Percentiles rank a stretch among this genome's conserved stretches.
Conservation (phyloP, 2,888 invertebrate species). For the Muscina levida region DNA sequence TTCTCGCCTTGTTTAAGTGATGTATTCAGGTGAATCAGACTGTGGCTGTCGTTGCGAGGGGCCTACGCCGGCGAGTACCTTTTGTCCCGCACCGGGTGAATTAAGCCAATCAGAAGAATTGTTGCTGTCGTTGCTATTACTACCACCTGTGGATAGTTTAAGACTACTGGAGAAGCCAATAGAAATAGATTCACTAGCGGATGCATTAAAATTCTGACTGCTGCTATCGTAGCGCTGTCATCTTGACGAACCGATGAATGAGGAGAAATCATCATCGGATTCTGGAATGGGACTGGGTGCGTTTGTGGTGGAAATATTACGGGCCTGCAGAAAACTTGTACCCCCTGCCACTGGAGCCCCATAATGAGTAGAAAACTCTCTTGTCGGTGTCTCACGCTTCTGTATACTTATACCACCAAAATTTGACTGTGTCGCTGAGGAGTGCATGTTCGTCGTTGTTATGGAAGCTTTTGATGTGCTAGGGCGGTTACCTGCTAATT, state of each 20-base stretch:
- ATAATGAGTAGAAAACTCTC: slow-evolving; percentile 71
- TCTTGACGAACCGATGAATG: slow-evolving; percentile 73
- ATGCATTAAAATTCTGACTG: slow-evolving; percentile 73
- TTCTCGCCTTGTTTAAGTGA: slow-evolving; percentile 70
- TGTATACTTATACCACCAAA: slow-evolving; percentile 69
- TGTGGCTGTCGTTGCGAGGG: slow-evolving; percentile 49
- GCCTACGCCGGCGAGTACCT: slow-evolving; percentile 36
- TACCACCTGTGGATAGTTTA: slow-evolving; percentile 70
- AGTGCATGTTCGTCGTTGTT: slow-evolving; percentile 69
- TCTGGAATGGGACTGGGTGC: slow-evolving; percentile 73
- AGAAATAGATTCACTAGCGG: slow-evolving; percentile 74
- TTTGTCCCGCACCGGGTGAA: slow-evolving; percentile 51
- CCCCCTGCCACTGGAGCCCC: slow-evolving; percentile 69
- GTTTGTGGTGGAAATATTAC: slow-evolving; percentile 69
- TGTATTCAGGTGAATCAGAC: slow-evolving; percentile 70
- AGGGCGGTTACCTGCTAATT: slow-evolving; percentile 67
- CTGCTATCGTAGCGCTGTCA: slow-evolving; percentile 73
- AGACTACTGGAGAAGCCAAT: slow-evolving; percentile 75
- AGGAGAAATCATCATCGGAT: slow-evolving; percentile 75
- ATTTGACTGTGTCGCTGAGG: slow-evolving; percentile 62
- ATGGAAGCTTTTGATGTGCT: slow-evolving; percentile 69
- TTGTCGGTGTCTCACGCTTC: slow-evolving; percentile 68
- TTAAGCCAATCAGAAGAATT: slow-evolving; percentile 75
- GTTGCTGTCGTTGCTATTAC: slow-evolving; percentile 63
- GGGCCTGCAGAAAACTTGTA: slow-evolving; percentile 73